Base-by-base conservation (phyloP, 1,140 invertebrate species). In the Heliconius melpomene region DNA sequence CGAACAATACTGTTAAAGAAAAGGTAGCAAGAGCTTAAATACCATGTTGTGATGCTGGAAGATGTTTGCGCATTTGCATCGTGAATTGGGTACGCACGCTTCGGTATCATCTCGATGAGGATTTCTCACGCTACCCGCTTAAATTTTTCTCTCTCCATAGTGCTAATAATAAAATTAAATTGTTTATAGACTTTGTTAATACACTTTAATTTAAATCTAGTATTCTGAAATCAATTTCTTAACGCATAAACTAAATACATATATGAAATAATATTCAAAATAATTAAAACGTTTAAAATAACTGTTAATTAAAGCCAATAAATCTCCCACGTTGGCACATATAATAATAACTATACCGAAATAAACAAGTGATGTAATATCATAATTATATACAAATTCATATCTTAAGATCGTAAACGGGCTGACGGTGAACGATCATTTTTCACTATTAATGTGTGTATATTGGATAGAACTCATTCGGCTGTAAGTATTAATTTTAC, bases 61-160 rank as follows among this genome's bases (percentile, higher is more conserved):
- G 87, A 88, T 88, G 88, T 83, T 80, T 75, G 83, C 84, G 77
- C 86, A 94, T 94, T 94, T 91, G 92, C 92, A 94, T 94, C 87
- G 88, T 85, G 86, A 94, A 93, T 94, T 93, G 92, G 92, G 88
- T 86, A 86, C 87, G 90, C 92, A 94, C 92, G 92, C 91, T 90
- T 82, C 86, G 79, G 79, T 83, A 87, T 84, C 82, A 80, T 80
- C 84, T 88, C 84, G 81, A 81, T 79, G 87, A 83, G 86, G 86
- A 87, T 90, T 92, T 93, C 92, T 93, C 92, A 93, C 92, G 91
- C 90, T 92, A 88, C 87, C 82, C 88, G 83, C 87, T 79, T 54
- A 82, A 83, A 38, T 72, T 72, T 32, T 38, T 72, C n/a, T 72
- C 36, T 40, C 71, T 40, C 7, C 6, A 9, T 29, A 66, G 60